Base-by-base conservation (phyloP, 2,888 invertebrate species). In the Apamea anceps region DNA sequence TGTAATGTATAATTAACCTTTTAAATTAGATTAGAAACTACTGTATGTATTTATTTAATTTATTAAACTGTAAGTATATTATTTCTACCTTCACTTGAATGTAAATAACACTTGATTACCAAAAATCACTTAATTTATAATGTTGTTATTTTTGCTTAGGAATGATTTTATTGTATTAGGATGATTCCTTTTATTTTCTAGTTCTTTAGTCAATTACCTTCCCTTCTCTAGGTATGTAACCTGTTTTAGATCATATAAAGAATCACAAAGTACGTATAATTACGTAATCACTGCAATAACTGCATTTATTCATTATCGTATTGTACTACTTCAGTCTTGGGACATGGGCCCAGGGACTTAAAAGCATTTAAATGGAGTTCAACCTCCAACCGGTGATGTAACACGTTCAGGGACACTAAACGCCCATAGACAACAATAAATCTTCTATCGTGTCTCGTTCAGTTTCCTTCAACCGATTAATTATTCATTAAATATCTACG, bases 161-260 rank as follows among this genome's bases (percentile, higher is more conserved):
- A 68, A 75, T 65, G 15, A 25, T 77, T 80, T 72, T 37, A 42
- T 75, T 85, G 75, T 70, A 62, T 66, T 75, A 67, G 42, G 21
- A 25, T 77, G 70, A 74, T 67, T 68, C 15, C 18, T 70, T 12
- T 75, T 76, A 67, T 82, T 82, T 86, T 75, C 13, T 65, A 73
- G 75, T 68, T 72, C 51, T 86, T 83, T 89, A 75, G 80, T 83
- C 89, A 88, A 88, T 88, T 88, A 88, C 74, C 85, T 87, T 81
- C 72, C 68, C 80, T 70, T 63, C 12, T 63, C 57, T 88, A 79
- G 80, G 32, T 48, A 68, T 65, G 45, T 75, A 79, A 75, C 10
- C 71, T 79, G 70, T 65, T 67, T 83, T 74, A 87, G 88, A 85
- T 87, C 89, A 87, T 85, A 85, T 76, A 77, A 85, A 83, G 89